A percentile compares a stretch with the other conserved stretches of the same genome.
phyloP scores from a whole-genome alignment of 1,140 invertebrate species.

The Drosophila azteca region DNA sequence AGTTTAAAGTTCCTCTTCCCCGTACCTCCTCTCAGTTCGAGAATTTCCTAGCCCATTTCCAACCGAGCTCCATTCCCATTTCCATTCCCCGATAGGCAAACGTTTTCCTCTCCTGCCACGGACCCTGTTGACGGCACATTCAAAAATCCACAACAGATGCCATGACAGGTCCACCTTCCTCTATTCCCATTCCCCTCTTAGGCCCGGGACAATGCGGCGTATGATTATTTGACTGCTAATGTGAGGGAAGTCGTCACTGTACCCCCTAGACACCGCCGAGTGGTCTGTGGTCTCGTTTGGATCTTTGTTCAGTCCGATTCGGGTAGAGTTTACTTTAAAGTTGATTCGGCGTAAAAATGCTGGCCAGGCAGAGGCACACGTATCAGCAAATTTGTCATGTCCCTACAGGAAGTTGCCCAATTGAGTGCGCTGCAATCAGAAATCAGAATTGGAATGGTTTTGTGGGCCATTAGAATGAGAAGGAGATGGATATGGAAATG shows the following conservation, averaged over 20 bases:
- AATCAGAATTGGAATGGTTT: constrained; percentile 11
- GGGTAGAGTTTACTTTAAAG: constrained; percentile 42
- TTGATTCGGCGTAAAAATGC: constrained; percentile 14
- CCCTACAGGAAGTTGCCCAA: constrained; percentile 47
- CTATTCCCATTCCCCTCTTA: neutral
- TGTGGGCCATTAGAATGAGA: neutral
- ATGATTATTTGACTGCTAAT: constrained; percentile 74
- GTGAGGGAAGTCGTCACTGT: constrained; percentile 42
- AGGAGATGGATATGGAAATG: constrained; percentile 5
- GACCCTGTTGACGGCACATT: constrained; percentile 50
- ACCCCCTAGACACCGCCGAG: constrained; percentile 2
- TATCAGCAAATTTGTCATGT: constrained; percentile 8
- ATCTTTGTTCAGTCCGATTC: constrained; percentile 25
- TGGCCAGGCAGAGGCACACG: constrained; percentile 20
- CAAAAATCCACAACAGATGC: constrained; percentile 58
- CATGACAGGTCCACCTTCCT: constrained; percentile 6
- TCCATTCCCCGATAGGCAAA: constrained; percentile 37
- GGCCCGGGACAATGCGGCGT: constrained; percentile 66
- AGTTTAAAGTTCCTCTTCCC: constrained; percentile 42
- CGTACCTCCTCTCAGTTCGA: constrained; percentile 9
- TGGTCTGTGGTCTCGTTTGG: constrained; percentile 52
- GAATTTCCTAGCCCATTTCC: constrained; percentile 7
- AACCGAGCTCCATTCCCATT: constrained; percentile 6
- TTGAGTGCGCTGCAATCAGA: constrained; percentile 60
- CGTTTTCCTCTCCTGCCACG: constrained; percentile 24